Evolutionary conservation across 2,797 vertebrate genomes (phyloP).

Genomic region (Hypotaenidia philippensis): DNA sequence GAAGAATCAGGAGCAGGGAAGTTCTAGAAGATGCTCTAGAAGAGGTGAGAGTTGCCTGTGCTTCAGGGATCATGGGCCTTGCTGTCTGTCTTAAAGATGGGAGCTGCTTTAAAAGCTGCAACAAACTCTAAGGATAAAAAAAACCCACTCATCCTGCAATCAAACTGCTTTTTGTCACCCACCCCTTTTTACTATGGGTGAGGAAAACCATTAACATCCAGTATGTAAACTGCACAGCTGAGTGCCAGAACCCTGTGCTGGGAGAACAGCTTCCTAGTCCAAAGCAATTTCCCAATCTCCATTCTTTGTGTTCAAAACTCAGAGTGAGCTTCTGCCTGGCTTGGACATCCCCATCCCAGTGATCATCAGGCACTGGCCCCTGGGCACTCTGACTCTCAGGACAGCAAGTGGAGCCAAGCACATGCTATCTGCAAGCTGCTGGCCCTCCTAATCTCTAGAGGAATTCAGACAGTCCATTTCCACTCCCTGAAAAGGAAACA

Average conservation of each 20-base stretch:
- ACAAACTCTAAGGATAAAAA: neutral
- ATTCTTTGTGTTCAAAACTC: neutral
- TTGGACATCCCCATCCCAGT: accelerated
- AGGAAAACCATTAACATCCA: accelerated
- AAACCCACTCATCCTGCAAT: neutral
- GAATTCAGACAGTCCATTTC: neutral
- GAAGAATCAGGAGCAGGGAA: accelerated
- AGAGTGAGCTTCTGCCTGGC: neutral
- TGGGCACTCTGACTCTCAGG: neutral
- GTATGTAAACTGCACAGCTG: neutral
- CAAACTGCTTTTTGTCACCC: neutral
- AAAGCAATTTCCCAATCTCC: neutral
- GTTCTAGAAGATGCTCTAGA: neutral
- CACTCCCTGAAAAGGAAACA: neutral
- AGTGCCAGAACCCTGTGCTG: neutral
- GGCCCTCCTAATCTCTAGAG: neutral
- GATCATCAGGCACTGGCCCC: accelerated
- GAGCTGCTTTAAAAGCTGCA: neutral
- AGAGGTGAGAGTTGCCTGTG: neutral
- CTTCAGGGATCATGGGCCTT: accelerated
- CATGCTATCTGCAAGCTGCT: neutral
- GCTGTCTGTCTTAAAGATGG: neutral
- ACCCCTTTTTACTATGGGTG: neutral
- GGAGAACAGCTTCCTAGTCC: neutral
- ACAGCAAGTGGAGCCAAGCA: neutral